Percentiles rank a stretch among this genome's conserved stretches.
These are phyloP conservation scores for Gallinago solitaria DNA, from an alignment of 2,797 vertebrate species.

Conservation along the genomic window DNA sequence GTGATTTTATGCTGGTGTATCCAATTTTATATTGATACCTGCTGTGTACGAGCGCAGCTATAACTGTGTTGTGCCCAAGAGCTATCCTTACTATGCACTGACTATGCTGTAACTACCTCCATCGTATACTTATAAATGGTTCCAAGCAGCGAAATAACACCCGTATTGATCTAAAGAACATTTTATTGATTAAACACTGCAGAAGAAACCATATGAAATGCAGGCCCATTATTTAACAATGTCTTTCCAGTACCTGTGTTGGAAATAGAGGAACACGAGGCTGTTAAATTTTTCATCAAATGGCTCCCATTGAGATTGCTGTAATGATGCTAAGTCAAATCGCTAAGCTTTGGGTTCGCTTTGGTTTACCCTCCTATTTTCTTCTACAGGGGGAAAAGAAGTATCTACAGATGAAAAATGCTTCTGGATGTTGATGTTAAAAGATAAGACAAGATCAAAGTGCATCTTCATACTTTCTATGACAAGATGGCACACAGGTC, in stretches of 20 bases:
- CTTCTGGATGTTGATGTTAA: neutral
- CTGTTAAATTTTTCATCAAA: slow-evolving; percentile 43
- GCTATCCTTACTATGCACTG: neutral
- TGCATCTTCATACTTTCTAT: neutral
- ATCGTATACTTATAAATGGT: slow-evolving; percentile 41
- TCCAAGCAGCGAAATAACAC: slow-evolving; percentile 70
- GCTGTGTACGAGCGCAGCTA: neutral
- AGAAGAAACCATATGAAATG: slow-evolving; percentile 61
- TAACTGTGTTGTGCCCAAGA: neutral
- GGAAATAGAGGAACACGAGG: neutral
- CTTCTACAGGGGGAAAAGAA: neutral
- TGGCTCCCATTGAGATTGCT: neutral
- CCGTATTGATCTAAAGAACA: slow-evolving; percentile 76
- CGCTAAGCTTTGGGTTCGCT: neutral
- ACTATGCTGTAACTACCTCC: slow-evolving; percentile 2
- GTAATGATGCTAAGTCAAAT: neutral
- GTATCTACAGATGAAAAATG: neutral
- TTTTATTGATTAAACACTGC: slow-evolving; percentile 74
- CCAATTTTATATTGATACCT: slow-evolving; percentile 14
- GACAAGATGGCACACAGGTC: neutral
- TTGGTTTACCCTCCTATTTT: neutral
- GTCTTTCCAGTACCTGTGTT: slow-evolving; percentile 26
- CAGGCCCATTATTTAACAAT: slow-evolving; percentile 62
- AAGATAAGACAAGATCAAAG: neutral
- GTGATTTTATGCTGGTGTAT: slow-evolving; percentile 22